Conservation (phyloP, 1,140 invertebrate species). For the Trichonephila clavata region DNA sequence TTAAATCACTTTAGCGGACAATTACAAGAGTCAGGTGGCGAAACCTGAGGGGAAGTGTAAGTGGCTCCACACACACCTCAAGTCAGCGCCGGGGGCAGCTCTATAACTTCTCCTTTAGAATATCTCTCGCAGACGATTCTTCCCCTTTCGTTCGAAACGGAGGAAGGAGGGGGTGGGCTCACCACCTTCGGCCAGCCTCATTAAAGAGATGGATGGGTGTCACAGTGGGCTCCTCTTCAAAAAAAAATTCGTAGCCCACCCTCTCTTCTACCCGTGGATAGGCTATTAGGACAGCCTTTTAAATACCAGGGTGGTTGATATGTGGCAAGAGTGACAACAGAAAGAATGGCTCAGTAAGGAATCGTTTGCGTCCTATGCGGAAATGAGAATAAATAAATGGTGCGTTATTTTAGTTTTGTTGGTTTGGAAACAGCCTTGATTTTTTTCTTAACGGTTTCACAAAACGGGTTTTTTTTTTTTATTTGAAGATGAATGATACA, state of each 20-base stretch:
- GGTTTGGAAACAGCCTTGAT: too few relatives aligned
- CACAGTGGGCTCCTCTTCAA: not conserved
- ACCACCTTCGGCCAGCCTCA: conserved; percentile 30
- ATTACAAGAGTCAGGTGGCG: conserved; percentile 43
- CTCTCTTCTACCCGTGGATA: not conserved
- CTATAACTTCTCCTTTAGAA: conserved; percentile 35
- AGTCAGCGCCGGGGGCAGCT: conserved; percentile 18
- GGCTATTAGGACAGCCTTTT: conserved; percentile 30
- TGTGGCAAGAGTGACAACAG: not conserved
- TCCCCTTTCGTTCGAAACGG: conserved; percentile 9
- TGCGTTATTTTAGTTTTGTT: too few relatives aligned
- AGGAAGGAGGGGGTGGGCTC: not conserved
- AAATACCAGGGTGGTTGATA: conserved; percentile 6
- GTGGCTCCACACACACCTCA: conserved; percentile 21
- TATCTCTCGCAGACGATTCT: not conserved
- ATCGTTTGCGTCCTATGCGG: not conserved
- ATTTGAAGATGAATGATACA: too few relatives aligned
- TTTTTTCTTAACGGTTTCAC: too few relatives aligned
- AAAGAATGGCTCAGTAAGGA: not conserved
- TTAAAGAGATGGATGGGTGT: conserved; percentile 49
- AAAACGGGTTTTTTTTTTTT: too few relatives aligned
- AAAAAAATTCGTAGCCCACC: not conserved
- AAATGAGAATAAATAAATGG: not conserved
- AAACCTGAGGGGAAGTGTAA: not conserved
- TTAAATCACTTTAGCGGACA: conserved; percentile 55